These are phyloP conservation scores for Trididemnum nubilum DNA, from an alignment of 23 tunicate genomes.

Conservation along the genomic window DNA sequence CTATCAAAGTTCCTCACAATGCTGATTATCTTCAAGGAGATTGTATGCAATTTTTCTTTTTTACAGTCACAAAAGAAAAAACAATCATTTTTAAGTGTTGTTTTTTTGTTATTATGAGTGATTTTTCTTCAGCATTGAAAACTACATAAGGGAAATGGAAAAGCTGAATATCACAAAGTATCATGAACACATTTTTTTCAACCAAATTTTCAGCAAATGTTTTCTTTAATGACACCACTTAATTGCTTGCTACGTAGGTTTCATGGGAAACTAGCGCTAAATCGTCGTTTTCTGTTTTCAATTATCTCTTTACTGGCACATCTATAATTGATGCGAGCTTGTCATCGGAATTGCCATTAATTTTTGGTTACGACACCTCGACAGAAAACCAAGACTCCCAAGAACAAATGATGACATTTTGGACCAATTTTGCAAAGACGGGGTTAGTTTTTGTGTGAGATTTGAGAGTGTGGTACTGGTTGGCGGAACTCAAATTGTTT, in stretches of 20 bases:
- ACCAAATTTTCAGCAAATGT: neutral
- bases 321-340: neutral
- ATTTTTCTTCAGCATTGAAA: no score
- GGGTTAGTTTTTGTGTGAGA: conserved; percentile 65
- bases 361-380: conserved; percentile 50
- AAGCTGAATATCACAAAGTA: no score
- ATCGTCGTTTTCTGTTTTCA: neutral
- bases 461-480: no score
- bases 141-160: no score
- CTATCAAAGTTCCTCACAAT: no score
- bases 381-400: conserved; percentile 14
- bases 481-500: no score
- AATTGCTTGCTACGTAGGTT: neutral
- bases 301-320: neutral
- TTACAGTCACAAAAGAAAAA: no score
- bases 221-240: neutral
- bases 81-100: no score
- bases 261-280: conserved; percentile 1
- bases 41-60: no score
- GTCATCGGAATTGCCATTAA: conserved; percentile 46
- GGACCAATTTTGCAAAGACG: conserved; percentile 76
- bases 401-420: conserved; percentile 42
- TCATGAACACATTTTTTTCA: no score
- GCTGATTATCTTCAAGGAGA: no score
- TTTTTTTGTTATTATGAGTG: no score